Evolutionary conservation across 2,888 invertebrate genomes (phyloP).

Genomic region (Cerastoderma edule): DNA sequence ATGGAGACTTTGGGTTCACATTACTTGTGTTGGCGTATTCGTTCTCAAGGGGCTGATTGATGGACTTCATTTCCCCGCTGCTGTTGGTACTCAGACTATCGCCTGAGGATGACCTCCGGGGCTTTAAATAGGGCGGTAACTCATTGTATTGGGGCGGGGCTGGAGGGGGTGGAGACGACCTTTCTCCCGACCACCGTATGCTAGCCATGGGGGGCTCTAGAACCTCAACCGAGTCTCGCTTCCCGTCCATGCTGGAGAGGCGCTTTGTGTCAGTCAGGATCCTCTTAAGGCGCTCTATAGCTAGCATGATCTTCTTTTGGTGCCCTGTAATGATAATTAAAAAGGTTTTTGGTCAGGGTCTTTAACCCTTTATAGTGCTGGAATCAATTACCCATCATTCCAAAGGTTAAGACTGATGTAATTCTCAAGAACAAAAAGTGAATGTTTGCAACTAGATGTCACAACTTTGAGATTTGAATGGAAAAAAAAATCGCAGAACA

Average conservation of each 20-base stretch:
- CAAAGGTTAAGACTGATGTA: no score
- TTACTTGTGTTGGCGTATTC: slow-evolving; percentile 59
- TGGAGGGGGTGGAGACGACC: slow-evolving; percentile 62
- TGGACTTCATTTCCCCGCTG: slow-evolving; percentile 60
- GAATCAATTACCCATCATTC: no score
- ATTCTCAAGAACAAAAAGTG: no score
- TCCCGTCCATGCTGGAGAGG: slow-evolving; percentile 74
- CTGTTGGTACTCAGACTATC: slow-evolving; percentile 75
- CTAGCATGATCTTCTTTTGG: slow-evolving; percentile 98
- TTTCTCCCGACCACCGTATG: slow-evolving; percentile 75
- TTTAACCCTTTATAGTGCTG: no score
- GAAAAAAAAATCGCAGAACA: no score
- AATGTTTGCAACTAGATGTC: no score
- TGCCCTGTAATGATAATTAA: slow-evolving; percentile 90
- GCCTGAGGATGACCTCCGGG: slow-evolving; percentile 74
- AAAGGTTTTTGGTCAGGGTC: not conserved
- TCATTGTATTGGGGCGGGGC: slow-evolving; percentile 64
- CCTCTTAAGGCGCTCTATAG: slow-evolving; percentile 98
- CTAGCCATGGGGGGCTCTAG: slow-evolving; percentile 73
- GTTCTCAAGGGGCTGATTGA: slow-evolving; percentile 55
- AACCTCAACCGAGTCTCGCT: slow-evolving; percentile 68
- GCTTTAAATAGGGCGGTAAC: slow-evolving; percentile 61
- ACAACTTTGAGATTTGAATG: no score
- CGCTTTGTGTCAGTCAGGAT: slow-evolving; percentile 83
- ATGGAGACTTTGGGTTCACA: slow-evolving; percentile 78